Conservation (phyloP, 2,797 vertebrate species). For the Danio albolineatus region DNA sequence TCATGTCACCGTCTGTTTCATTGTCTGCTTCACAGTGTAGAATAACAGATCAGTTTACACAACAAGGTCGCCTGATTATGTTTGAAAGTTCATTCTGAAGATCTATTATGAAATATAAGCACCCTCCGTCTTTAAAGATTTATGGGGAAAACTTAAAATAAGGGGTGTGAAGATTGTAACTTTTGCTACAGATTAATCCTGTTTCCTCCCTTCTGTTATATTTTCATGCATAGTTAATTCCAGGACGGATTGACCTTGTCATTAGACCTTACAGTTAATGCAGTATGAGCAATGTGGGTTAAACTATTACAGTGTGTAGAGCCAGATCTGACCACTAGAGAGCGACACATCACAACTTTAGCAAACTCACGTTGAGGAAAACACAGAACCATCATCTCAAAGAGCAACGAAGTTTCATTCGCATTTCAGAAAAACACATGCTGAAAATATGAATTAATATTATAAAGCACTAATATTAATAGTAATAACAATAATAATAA, state of each 20-base stretch:
- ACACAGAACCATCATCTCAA: neutral
- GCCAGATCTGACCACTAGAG: slow-evolving; percentile 33
- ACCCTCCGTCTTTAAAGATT: neutral
- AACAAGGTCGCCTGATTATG: neutral
- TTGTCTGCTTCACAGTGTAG: neutral
- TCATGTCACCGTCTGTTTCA: neutral
- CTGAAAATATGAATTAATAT: neutral
- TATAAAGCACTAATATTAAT: too few species aligned
- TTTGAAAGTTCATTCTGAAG: slow-evolving; percentile 17
- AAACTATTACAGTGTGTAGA: neutral
- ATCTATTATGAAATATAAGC: slow-evolving; percentile 16
- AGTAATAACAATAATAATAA: too few species aligned
- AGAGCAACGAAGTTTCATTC: neutral
- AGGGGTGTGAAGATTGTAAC: slow-evolving; percentile 10
- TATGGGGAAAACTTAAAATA: neutral
- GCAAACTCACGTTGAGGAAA: neutral
- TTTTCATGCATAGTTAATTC: slow-evolving; percentile 34
- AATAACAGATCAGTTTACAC: slow-evolving; percentile 32
- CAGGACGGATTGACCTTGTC: slow-evolving; percentile 8
- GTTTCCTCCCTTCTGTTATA: slow-evolving; percentile 13
- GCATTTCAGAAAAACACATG: neutral
- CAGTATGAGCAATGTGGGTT: too few species aligned
- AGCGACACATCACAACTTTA: slow-evolving; percentile 30
- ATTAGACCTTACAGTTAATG: neutral
- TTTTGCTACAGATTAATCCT: slow-evolving; percentile 15